phyloP scores from a whole-genome alignment of 2,113 vertebrate species.

The Dasyurus viverrinus region DNA sequence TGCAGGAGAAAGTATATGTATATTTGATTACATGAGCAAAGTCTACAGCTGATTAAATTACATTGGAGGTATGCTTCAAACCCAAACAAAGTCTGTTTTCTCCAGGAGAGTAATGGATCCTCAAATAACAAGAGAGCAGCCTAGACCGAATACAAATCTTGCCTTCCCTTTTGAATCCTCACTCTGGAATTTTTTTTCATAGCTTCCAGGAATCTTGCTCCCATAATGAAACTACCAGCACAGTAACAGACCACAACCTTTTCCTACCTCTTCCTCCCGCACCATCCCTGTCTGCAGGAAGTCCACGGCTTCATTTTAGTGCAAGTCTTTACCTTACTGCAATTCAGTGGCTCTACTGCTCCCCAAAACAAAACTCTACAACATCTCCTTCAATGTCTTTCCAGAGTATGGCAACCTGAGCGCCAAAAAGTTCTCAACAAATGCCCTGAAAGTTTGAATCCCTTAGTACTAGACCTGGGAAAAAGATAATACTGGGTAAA shows the following conservation, averaged over 20 bases:
- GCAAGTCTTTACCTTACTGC: not conserved
- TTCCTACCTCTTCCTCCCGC: not conserved
- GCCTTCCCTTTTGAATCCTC: conserved; percentile 49
- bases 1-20: conserved; percentile 81
- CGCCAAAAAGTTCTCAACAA: not conserved
- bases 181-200: conserved; percentile 6
- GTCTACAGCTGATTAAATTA: conserved; percentile 81
- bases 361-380: not conserved
- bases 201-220: conserved; percentile 36
- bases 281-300: not conserved
- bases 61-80: conserved; percentile 74
- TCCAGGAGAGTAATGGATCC: conserved; percentile 70
- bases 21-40: conserved; percentile 79
- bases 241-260: not conserved
- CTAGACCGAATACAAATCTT: conserved; percentile 52
- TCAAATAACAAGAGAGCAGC: conserved; percentile 52
- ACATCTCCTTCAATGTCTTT: not conserved
- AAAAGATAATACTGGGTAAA: not conserved
- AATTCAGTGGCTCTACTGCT: not conserved
- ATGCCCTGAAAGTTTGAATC: not conserved
- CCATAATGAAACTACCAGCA: not conserved
- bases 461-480: not conserved
- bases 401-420: not conserved
- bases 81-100: conserved; percentile 77
- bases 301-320: not conserved